phyloP scores from a whole-genome alignment of 2,113 vertebrate species.

The Elgaria multicarinata region DNA sequence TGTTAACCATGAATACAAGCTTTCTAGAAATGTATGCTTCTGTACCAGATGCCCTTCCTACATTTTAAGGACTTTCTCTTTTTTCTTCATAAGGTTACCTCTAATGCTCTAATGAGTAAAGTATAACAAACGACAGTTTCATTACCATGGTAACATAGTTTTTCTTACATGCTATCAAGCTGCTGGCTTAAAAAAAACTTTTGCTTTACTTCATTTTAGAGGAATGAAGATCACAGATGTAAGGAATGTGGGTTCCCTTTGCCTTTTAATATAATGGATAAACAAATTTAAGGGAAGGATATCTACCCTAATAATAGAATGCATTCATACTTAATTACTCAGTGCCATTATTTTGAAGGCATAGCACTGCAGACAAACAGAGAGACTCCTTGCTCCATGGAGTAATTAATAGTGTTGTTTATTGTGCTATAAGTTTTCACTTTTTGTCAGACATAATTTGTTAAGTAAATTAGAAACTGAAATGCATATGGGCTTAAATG shows the following conservation, averaged over 20 bases:
- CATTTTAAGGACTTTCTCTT: slow-evolving; percentile 32
- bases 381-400: slow-evolving; percentile 40
- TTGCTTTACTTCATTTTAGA: slow-evolving; percentile 64
- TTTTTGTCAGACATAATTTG: slow-evolving; percentile 71
- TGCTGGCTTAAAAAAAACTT: slow-evolving; percentile 9
- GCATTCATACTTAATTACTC: slow-evolving; percentile 67
- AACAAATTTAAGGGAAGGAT: slow-evolving; percentile 56
- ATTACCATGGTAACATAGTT: slow-evolving; percentile 69
- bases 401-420: slow-evolving; percentile 73
- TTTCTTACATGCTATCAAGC: slow-evolving; percentile 41
- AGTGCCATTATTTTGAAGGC: slow-evolving; percentile 58
- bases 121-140: slow-evolving; percentile 54
- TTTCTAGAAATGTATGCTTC: slow-evolving; percentile 44
- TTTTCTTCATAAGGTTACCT: slow-evolving; percentile 49
- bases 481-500: slow-evolving; percentile 67
- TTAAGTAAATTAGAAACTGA: slow-evolving; percentile 73
- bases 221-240: slow-evolving; percentile 42
- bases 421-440: slow-evolving; percentile 69
- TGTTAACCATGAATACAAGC: not conserved
- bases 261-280: slow-evolving; percentile 54
- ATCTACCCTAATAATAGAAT: slow-evolving; percentile 60
- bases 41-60: slow-evolving; percentile 32
- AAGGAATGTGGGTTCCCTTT: slow-evolving; percentile 58
- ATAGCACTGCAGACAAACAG: slow-evolving; percentile 58
- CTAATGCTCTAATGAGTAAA: slow-evolving; percentile 58